phyloP scores from a whole-genome alignment of 2,113 vertebrate species.

The Oriolus oriolus region DNA sequence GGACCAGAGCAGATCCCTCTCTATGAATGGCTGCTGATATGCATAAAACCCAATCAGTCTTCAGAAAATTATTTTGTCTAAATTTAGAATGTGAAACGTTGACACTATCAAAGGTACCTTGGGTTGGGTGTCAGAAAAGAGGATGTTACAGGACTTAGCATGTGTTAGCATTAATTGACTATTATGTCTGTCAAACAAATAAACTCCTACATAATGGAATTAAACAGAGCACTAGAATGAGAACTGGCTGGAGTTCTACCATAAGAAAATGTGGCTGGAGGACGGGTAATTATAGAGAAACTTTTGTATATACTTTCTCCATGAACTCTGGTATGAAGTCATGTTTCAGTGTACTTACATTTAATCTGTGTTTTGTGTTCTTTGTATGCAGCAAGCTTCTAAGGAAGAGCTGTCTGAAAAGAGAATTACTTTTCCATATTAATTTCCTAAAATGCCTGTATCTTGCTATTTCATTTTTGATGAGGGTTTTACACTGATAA shows the following conservation, averaged over 20 bases:
- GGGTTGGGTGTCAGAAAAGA: not conserved
- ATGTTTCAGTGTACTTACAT: not conserved
- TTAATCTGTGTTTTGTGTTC: not conserved
- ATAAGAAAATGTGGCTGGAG: not conserved
- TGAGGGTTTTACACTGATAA: not conserved
- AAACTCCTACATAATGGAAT: not conserved
- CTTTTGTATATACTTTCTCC: not conserved
- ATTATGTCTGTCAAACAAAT: conserved; percentile 1
- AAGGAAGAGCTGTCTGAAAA: not conserved
- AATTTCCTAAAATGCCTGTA: not conserved
- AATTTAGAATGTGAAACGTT: conserved; percentile 1
- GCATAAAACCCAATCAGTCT: conserved; percentile 17
- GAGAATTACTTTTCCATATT: not conserved
- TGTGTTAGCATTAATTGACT: conserved; percentile 25
- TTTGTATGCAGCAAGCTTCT: not conserved
- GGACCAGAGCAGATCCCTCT: not conserved
- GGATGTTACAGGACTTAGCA: not conserved
- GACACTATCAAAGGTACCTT: conserved; percentile 4
- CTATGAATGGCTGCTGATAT: conserved; percentile 1
- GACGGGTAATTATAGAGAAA: not conserved
- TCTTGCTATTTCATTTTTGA: not conserved
- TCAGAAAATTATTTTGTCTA: conserved; percentile 45
- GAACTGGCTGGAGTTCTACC: not conserved
- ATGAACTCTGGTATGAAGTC: not conserved
- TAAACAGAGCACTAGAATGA: not conserved